Evolutionary conservation across 1,140 invertebrate genomes (phyloP).

Genomic region (Panulirus ornatus): DNA sequence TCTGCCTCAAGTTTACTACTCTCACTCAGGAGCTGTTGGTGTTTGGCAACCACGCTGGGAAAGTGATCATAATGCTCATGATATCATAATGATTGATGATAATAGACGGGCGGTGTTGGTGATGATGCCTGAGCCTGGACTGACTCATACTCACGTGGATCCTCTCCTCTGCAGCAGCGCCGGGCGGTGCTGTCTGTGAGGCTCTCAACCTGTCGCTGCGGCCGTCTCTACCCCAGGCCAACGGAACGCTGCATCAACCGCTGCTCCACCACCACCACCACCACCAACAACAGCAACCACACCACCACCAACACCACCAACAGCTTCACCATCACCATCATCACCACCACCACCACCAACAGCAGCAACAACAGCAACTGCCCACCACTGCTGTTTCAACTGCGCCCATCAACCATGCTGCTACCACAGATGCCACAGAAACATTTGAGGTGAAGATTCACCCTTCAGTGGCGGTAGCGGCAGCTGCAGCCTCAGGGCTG

Average conservation of each 20-base stretch:
- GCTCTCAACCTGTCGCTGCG: constrained; percentile 72
- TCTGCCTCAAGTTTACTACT: constrained; percentile 56
- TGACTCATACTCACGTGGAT: constrained; percentile 58
- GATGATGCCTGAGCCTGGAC: constrained; percentile 59
- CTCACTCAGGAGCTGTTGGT: constrained; percentile 44
- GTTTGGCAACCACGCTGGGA: constrained; percentile 45
- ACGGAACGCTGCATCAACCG: constrained; percentile 57
- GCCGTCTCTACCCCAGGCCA: constrained; percentile 52
- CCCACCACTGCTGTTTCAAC: constrained; percentile 27
- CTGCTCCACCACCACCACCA: constrained; percentile 58
- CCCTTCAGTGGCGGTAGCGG: constrained; percentile 35
- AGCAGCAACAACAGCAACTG: neutral
- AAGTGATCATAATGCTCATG: constrained; percentile 50
- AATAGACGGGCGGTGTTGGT: constrained; percentile 55
- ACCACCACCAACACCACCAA: constrained; percentile 28
- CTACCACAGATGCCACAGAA: constrained; percentile 32
- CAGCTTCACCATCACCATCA: constrained; percentile 19
- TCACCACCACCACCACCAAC: constrained; percentile 29
- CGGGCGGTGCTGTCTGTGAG: constrained; percentile 70
- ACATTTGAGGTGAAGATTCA: constrained; percentile 67
- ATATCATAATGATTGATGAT: constrained; percentile 40
- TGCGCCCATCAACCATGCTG: constrained; percentile 24
- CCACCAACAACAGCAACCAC: constrained; percentile 51
- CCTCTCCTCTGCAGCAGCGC: constrained; percentile 69
- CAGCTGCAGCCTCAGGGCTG: constrained; percentile 41